phyloP scores from a whole-genome alignment of 2,113 vertebrate species.

The Pogonocichla stellata region DNA sequence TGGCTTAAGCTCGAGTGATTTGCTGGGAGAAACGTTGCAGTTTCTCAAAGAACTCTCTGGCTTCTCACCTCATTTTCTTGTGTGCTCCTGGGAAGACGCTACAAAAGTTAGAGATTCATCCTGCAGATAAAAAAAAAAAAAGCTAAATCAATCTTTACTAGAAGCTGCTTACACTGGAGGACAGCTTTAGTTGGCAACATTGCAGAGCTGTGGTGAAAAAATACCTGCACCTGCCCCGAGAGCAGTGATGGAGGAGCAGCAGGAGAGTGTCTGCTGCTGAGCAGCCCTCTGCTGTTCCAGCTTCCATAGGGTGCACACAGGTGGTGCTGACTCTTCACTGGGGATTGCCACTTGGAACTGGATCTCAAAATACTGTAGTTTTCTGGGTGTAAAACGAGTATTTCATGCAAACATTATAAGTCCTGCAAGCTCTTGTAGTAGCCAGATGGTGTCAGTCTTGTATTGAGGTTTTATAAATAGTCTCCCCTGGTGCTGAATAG shows the following conservation, averaged over 20 bases:
- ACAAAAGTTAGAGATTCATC: not conserved
- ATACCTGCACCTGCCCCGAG: not conserved
- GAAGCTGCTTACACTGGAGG: not conserved
- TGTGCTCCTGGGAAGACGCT: not conserved
- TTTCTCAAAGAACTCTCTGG: not conserved
- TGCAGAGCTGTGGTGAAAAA: not conserved
- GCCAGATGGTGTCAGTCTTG: slow-evolving; percentile 65
- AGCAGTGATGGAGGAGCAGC: not conserved
- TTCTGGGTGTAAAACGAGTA: accelerated
- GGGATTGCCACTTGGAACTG: not conserved
- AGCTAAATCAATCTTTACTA: not conserved
- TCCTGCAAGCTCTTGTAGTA: not conserved
- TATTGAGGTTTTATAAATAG: not conserved
- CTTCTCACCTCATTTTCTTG: not conserved
- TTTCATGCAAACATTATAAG: not conserved
- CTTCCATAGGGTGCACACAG: not conserved
- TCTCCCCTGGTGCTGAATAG: not conserved
- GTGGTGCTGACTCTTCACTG: not conserved
- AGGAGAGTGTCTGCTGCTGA: not conserved
- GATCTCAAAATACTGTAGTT: not conserved
- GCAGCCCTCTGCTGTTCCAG: not conserved
- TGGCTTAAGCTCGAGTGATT: not conserved
- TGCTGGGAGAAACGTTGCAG: not conserved
- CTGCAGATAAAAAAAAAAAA: not conserved
- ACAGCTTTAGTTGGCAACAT: not conserved